phyloP scores from a whole-genome alignment of 64 coral and sea anemone genomes.

The Dendronephthya gigantea region DNA sequence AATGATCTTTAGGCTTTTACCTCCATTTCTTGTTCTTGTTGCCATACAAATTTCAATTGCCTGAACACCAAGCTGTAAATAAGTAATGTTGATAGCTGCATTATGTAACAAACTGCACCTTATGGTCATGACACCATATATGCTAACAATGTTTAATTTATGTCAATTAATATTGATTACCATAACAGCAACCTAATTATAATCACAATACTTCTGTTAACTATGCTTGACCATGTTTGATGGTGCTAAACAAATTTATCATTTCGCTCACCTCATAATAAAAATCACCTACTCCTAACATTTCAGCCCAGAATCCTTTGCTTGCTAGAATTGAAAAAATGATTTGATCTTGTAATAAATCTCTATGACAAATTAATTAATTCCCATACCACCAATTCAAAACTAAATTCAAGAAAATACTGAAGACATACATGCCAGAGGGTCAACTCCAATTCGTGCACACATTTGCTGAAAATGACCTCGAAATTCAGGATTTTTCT shows the following conservation, averaged over 20 bases:
- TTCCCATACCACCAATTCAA: no score
- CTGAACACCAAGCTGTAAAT: constrained; percentile 87
- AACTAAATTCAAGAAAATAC: background rate
- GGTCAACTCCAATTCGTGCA: constrained; percentile 97
- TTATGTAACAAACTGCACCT: no score
- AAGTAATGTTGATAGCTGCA: no score
- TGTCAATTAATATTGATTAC: background rate
- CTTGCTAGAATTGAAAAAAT: constrained; percentile 50
- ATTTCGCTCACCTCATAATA: constrained; percentile 78
- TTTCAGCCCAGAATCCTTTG: constrained; percentile 98
- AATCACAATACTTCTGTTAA: no score
- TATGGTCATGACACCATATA: no score
- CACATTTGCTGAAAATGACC: constrained; percentile 99
- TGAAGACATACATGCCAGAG: constrained; percentile 71
- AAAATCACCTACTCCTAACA: constrained; percentile 96
- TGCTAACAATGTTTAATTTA: no score
- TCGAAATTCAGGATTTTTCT: constrained; percentile 93
- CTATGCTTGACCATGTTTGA: no score
- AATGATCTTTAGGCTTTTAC: background rate
- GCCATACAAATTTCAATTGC: constrained; percentile 97
- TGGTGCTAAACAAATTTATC: background rate
- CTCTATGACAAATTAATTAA: no score
- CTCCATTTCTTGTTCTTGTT: constrained; percentile 87
- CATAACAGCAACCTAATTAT: no score
- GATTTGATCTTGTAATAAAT: background rate